Percentiles rank a stretch among this genome's conserved stretches.
Evolutionary conservation across 1,140 invertebrate species (phyloP).

Genomic region (Calephelis nemesis): DNA sequence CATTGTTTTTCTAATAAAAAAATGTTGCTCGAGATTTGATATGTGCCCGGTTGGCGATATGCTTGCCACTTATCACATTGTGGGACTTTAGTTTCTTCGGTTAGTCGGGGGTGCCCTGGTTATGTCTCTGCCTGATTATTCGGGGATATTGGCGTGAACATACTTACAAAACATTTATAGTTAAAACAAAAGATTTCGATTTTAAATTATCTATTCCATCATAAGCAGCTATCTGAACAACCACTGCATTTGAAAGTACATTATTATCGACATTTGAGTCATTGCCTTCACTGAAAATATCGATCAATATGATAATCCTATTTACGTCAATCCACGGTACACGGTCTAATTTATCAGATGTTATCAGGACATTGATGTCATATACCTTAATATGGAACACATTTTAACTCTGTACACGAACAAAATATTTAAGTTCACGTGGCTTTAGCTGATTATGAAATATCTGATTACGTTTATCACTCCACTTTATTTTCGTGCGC

Average conservation of each 20-base stretch:
- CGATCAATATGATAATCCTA: constrained; percentile 43
- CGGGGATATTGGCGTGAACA: too few relatives aligned
- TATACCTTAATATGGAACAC: constrained; percentile 46
- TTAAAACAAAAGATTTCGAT: not conserved
- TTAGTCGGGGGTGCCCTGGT: too few relatives aligned
- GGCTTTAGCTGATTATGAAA: constrained; percentile 24
- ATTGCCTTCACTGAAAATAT: constrained; percentile 38
- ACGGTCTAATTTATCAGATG: constrained; percentile 34
- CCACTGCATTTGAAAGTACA: not conserved
- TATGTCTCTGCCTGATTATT: too few relatives aligned
- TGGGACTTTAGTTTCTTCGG: too few relatives aligned
- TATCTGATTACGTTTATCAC: constrained; percentile 21
- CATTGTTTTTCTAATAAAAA: too few relatives aligned
- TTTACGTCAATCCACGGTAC: constrained; percentile 43
- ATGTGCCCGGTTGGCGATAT: too few relatives aligned
- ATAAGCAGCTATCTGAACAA: constrained; percentile 9
- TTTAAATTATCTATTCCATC: constrained; percentile 19
- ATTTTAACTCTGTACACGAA: constrained; percentile 23
- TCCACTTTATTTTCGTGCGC: constrained; percentile 5
- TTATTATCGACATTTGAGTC: constrained; percentile 36
- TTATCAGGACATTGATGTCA: constrained; percentile 40
- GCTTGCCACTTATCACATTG: too few relatives aligned
- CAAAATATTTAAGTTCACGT: constrained; percentile 28
- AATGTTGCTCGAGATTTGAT: too few relatives aligned
- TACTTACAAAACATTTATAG: too few relatives aligned